These are phyloP conservation scores for Lasaia peninsularis DNA, from an alignment of 1,140 invertebrate genomes.

Conservation along the genomic window DNA sequence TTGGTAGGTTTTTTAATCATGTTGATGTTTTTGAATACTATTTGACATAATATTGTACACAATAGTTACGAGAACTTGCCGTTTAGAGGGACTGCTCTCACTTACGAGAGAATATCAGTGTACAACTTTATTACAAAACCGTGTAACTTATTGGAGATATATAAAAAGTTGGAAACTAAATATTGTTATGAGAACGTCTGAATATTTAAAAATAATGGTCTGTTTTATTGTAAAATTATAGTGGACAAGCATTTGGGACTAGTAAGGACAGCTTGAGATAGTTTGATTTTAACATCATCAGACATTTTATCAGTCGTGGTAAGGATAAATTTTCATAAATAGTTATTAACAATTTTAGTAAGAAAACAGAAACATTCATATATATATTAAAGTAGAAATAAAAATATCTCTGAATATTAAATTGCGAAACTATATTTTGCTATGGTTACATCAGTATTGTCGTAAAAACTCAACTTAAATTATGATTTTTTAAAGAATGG, in stretches of 20 bases:
- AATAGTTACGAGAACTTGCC: slow-evolving; percentile 19
- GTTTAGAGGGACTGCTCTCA: slow-evolving; percentile 8
- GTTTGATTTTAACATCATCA: no score
- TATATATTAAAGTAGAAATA: no score
- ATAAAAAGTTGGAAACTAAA: slow-evolving; percentile 23
- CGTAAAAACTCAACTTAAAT: no score
- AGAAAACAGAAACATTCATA: no score
- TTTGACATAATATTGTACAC: slow-evolving; percentile 71
- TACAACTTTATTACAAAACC: slow-evolving; percentile 7
- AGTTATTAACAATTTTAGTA: no score
- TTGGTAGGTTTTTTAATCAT: slow-evolving; percentile 70
- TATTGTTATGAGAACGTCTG: slow-evolving; percentile 24
- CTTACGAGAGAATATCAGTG: background rate
- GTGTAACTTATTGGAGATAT: slow-evolving; percentile 21
- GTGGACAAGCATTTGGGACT: background rate
- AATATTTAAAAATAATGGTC: slow-evolving; percentile 18
- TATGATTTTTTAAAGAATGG: no score
- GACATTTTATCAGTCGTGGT: no score
- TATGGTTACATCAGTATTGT: no score
- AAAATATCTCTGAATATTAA: no score
- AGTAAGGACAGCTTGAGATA: background rate
- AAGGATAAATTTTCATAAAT: no score
- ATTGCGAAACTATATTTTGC: no score
- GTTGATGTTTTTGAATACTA: slow-evolving; percentile 71
- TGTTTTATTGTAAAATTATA: slow-evolving; percentile 4